These are phyloP conservation scores for Stomorhina lunata DNA, from an alignment of 2,888 invertebrate genomes.

Conservation along the genomic window DNA sequence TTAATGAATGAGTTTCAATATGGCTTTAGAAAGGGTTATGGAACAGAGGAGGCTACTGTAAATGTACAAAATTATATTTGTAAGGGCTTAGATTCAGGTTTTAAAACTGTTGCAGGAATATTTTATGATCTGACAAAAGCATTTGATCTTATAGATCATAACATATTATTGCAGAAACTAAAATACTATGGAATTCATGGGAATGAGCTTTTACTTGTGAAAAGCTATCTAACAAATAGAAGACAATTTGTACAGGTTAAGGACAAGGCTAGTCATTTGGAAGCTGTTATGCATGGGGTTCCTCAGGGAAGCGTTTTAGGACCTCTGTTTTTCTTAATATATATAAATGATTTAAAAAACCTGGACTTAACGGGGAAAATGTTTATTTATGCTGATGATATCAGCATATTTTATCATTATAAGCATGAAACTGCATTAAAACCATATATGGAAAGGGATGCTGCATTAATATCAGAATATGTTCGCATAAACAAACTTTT, in stretches of 20 bases:
- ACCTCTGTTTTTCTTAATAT: neutral
- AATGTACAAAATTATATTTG: no score
- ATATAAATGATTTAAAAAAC: neutral
- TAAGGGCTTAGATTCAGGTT: no score
- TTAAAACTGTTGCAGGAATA: no score
- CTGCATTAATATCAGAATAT: slow-evolving; percentile 1
- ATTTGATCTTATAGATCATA: no score
- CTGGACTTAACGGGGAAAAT: neutral
- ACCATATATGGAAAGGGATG: neutral
- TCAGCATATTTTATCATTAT: neutral
- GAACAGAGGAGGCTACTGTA: neutral
- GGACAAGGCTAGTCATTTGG: no score
- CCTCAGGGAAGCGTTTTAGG: neutral
- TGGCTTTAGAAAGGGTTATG: neutral
- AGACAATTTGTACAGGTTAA: slow-evolving; percentile 5
- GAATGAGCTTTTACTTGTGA: no score
- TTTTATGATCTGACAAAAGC: no score
- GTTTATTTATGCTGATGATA: slow-evolving; percentile 1
- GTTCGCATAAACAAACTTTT: neutral
- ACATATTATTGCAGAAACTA: no score
- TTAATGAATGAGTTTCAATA: neutral
- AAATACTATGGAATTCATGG: no score
- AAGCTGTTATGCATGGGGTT: no score
- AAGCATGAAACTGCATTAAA: neutral
- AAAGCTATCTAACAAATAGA: no score